phyloP scores from a whole-genome alignment of 2,888 invertebrate genomes.

The Apoderus coryli region DNA sequence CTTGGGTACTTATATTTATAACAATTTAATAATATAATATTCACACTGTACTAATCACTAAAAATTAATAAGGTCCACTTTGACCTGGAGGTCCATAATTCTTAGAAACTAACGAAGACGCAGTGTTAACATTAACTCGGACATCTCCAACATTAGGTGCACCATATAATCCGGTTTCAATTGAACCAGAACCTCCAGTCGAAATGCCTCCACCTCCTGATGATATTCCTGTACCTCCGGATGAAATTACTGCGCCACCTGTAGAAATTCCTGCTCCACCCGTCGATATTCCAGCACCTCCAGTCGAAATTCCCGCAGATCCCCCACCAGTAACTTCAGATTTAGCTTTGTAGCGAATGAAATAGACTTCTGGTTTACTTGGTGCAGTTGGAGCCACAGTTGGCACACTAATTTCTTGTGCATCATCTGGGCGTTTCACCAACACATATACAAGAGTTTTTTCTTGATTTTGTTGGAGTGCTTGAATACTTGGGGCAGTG shows the following conservation, averaged over 20 bases:
- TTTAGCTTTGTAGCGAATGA: constrained; percentile 72
- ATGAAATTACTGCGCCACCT: constrained; percentile 17
- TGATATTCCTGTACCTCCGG: constrained; percentile 11
- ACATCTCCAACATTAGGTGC: constrained; percentile 5
- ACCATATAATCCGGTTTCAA: background rate
- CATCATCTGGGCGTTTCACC: constrained; percentile 65
- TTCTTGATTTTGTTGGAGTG: constrained; percentile 69
- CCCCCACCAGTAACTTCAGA: constrained; percentile 32
- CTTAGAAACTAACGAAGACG: constrained; percentile 12
- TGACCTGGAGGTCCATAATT: constrained; percentile 31
- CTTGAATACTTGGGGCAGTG: constrained; percentile 59
- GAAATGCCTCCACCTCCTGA: constrained; percentile 4
- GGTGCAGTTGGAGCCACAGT: constrained; percentile 70
- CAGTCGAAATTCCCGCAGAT: constrained; percentile 11
- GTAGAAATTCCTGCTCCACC: constrained; percentile 13
- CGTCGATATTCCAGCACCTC: constrained; percentile 12
- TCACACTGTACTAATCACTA: too few species aligned
- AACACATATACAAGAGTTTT: constrained; percentile 78
- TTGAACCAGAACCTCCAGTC: too few species aligned
- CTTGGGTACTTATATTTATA: too few species aligned
- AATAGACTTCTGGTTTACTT: constrained; percentile 81
- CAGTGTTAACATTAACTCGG: too few species aligned
- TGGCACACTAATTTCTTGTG: constrained; percentile 64
- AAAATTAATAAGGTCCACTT: constrained; percentile 15
- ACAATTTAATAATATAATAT: too few species aligned